Evolutionary conservation across 2,888 invertebrate species (phyloP), one percentile per base, ranked within the genome.

Genomic region (Myopa testacea): DNA sequence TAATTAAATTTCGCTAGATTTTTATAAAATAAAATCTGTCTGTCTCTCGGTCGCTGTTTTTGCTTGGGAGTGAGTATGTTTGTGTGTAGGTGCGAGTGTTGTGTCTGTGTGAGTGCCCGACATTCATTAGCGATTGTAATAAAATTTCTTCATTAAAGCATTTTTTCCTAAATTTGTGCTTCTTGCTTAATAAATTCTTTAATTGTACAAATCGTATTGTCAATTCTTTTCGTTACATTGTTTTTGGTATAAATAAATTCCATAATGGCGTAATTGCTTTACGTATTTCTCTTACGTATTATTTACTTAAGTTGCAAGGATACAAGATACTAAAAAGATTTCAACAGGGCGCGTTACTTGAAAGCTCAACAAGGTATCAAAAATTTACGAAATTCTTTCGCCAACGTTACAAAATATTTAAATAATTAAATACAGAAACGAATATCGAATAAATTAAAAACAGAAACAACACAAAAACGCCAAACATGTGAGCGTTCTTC

Each of bases 201-300:
- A 62, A 73, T 16, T 65, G 65, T 65, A 60, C 71, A 58, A 71
- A 58, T 34, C 26, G 77, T 78, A 74, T 78, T 74, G 74, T 78
- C 78, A 75, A 74, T 75, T 78, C 60, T 68, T 67, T 77, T 60
- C 52, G 77, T 74, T 77, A 75, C 63, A 52, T 75, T 70, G 52
- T 78, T 78, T 78, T 78, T 78, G 78, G 78, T 75, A 78, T 67
- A 37, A 45, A 58, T 77, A 73, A 65, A 77, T 72, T 77, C 76
- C 55, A 50, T 65, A 38, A 76, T 65, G 50, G 76, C 71, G 60
- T 52, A 26, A 75, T 75, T 16, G 26, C 26, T 63, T 63, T 58
- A n/a, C 19, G 16, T n/a, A 58, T 58, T 2, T 73, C 55, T 26
- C 55, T 26, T 50, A 26, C 34, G 45, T 70, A 52, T 52, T 26